Evolutionary conservation across 2,797 vertebrate genomes (phyloP), one percentile per base, ranked within the genome.

Genomic region (Caiman crocodilus): DNA sequence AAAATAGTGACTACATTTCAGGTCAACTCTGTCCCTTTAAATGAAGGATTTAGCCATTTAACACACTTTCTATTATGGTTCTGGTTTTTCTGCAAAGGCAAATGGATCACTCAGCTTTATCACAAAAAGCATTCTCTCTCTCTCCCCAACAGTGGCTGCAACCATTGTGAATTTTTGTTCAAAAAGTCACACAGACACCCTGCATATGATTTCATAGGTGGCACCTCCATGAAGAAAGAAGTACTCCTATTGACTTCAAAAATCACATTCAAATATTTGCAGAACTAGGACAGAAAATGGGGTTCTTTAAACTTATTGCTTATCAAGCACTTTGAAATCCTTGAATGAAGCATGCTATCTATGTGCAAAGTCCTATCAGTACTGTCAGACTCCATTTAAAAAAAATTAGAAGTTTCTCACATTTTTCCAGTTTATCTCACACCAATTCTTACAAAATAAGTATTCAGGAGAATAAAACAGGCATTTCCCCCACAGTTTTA

Each of bases 401-500:
- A 86, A 91, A 83, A 95, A 4, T 58, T 63, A 87, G 63, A 78
- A 84, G 83, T 76, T 87, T 75, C 64, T 93, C 64, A 77, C 32
- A 30, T 76, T 93, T 93, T 96, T 50, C 73, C 89, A 76, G 20
- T 79, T 89, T 90, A 57, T 14, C 28, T 58, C 87, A 81, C 56
- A 90, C 25, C 35, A 58, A 56, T 91, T 84, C 23, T 87, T 95
- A 95, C 58, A 94, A 94, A 96, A 96, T 93, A 96, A 92, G 91
- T 85, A 90, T 1, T 25, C 76, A 85, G 65, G 71, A 93, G 88
- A 90, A 91, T 76, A 90, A 90, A 89, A 86, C 81, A 83, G 80
- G 84, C 23, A 76, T 65, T 42, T 88, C 67, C 57, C 85, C 82
- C 74, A n/a, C 16, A 69, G 78, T 69, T 91, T 85, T n/a, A 90